Evolutionary conservation across 2,888 invertebrate genomes (phyloP).

Genomic region (Drepana falcataria): DNA sequence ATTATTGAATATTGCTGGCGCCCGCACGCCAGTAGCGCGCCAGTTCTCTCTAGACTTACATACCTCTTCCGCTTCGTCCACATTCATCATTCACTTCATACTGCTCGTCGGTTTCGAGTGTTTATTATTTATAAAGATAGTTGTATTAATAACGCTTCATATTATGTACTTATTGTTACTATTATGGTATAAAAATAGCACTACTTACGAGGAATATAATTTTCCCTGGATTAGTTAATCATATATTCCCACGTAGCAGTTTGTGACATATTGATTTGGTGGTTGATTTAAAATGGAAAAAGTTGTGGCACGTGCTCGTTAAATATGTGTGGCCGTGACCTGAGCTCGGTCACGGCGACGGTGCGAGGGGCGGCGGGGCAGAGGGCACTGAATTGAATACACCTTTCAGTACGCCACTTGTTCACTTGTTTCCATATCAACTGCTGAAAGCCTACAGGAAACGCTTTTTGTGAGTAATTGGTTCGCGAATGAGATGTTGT

Average conservation of each 20-base stretch:
- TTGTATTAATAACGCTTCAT: no score
- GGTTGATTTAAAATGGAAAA: conserved; percentile 14
- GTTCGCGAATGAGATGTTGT: conserved; percentile 44
- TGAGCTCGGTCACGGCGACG: conserved; percentile 51
- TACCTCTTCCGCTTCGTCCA: no score
- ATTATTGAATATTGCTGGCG: no score
- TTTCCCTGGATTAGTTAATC: no score
- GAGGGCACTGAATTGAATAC: conserved; percentile 21
- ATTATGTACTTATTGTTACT: no score
- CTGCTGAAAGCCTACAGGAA: conserved; percentile 25
- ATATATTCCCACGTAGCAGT: not conserved
- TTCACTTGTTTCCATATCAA: conserved; percentile 31
- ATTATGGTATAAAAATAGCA: no score
- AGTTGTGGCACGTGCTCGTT: conserved; percentile 43
- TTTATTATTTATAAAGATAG: no score
- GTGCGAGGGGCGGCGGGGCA: conserved; percentile 17
- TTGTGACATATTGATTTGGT: not conserved
- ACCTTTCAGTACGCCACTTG: conserved; percentile 30
- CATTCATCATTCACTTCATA: no score
- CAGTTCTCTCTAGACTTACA: no score
- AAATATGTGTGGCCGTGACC: conserved; percentile 70
- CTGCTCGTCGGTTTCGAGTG: no score
- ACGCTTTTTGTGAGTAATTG: conserved; percentile 29
- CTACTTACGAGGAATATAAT: no score
- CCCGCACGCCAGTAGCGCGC: no score